Percentiles rank a stretch among this genome's conserved stretches.
Conservation (phyloP, 2,888 invertebrate species). For the Lycia hirtaria region DNA sequence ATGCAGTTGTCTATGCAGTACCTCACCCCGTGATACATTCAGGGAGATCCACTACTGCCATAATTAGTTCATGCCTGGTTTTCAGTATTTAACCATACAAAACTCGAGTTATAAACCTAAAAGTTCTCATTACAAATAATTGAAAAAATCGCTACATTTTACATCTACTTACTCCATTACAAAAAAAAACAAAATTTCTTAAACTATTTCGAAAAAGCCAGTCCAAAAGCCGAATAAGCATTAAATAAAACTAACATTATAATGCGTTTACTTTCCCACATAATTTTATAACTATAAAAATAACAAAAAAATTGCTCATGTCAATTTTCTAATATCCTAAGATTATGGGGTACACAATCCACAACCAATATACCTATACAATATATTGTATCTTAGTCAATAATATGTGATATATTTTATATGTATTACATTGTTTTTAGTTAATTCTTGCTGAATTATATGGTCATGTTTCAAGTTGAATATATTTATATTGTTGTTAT, state of each 20-base stretch:
- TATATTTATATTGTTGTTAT: too few relatives aligned
- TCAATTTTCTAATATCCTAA: slow-evolving; percentile 34
- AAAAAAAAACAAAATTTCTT: slow-evolving; percentile 66
- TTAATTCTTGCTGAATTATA: slow-evolving; percentile 24
- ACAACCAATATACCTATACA: slow-evolving; percentile 43
- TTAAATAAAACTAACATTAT: slow-evolving; percentile 79
- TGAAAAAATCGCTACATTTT: slow-evolving; percentile 49
- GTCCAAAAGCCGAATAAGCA: slow-evolving; percentile 77
- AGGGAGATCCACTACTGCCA: too few relatives aligned
- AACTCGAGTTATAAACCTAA: slow-evolving; percentile 32
- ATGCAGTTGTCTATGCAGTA: too few relatives aligned
- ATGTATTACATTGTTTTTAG: slow-evolving; percentile 15
- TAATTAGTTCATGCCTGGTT: too few relatives aligned
- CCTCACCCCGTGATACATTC: too few relatives aligned
- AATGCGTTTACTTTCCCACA: slow-evolving; percentile 85
- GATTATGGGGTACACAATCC: slow-evolving; percentile 38
- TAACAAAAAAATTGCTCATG: slow-evolving; percentile 46
- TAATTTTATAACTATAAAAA: slow-evolving; percentile 72
- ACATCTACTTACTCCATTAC: slow-evolving; percentile 62
- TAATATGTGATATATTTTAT: slow-evolving; percentile 18
- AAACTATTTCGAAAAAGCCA: slow-evolving; percentile 76
- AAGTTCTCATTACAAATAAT: slow-evolving; percentile 33
- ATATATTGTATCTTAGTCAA: slow-evolving; percentile 23
- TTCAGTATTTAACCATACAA: too few relatives aligned
- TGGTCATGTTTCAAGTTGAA: slow-evolving; percentile 30